Evolutionary conservation across 2,888 invertebrate species (phyloP).

Genomic region (Invenusta paracnida): DNA sequence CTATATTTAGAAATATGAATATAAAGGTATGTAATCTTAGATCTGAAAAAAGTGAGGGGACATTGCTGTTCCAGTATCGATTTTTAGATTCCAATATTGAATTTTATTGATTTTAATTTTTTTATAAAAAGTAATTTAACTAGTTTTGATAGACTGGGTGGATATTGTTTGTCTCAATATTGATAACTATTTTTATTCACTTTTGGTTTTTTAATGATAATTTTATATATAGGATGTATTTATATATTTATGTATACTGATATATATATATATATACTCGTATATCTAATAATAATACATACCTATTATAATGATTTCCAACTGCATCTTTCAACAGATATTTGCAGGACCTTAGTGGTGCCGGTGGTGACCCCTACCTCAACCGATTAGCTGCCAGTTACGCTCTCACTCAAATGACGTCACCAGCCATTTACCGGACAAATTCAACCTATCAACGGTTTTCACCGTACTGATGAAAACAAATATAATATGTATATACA

Average conservation of each 20-base stretch:
- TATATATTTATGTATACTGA: not conserved
- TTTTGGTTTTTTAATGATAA: no score
- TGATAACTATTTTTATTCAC: no score
- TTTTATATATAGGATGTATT: not conserved
- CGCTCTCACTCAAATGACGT: not conserved
- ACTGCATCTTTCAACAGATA: no score
- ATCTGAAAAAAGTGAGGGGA: no score
- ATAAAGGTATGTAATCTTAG: no score
- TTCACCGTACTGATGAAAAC: slow-evolving; percentile 7
- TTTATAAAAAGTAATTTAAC: no score
- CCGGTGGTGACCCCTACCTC: not conserved
- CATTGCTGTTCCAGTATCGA: no score
- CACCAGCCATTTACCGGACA: slow-evolving; percentile 35
- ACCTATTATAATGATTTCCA: not conserved
- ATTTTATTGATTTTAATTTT: no score
- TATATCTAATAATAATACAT: not conserved
- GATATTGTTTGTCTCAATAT: no score
- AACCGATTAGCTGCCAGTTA: not conserved
- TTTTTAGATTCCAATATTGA: no score
- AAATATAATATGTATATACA: not conserved
- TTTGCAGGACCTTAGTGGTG: not conserved
- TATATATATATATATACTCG: not conserved
- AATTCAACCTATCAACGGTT: slow-evolving; percentile 36
- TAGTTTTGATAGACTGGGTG: no score
- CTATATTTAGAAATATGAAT: no score